Evolutionary conservation across 2,113 vertebrate species (phyloP), one percentile per base, ranked within the genome.

Genomic region (Xenopus borealis): DNA sequence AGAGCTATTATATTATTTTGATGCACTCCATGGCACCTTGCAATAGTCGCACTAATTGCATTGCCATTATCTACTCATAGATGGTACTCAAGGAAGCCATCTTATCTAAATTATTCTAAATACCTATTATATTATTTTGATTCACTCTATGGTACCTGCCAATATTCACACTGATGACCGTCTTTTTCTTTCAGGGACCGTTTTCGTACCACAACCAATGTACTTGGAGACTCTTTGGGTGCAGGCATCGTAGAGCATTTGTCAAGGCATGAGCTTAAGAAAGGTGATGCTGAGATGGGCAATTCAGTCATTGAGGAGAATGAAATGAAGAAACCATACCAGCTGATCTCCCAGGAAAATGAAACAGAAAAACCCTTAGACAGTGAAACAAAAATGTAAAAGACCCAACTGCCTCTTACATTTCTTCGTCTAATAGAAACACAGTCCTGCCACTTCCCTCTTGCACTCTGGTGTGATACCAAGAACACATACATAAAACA

Each of bases 351-450:
- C 16, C 94, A 95, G 83, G 93, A 94, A 83, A 94, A 88, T 12
- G 95, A 94, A 65, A 88, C 88, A 0, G 93, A 94, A 66, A 95
- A 92, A 75, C 84, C 87, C 6, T 57, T 80, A 20, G 89, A 95
- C 74, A 94, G 89, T 5, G 96, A 98, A 86, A 97, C 93, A 80
- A 97, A 97, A 89, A 99, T 99, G 96, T 99, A 96, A 81, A 72
- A 63, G 8, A 69, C 16, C 64, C 64, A 79, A 82, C 65, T 75
- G 69, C 61, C 68, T 78, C 74, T 44, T 73, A 77, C 79, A 40
- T 71, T 40, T 40, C 33, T 40, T 40, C 8, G 33, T 40, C 33
- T 40, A 2, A 40, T 40, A 40, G 33, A 40, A 40, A 40, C 33
- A 40, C 33, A 40, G 33, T 40, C 33, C 3, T 71, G 79, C 83